Evolutionary conservation across 1,140 invertebrate genomes (phyloP).

Genomic region (Campoletis sonorensis): DNA sequence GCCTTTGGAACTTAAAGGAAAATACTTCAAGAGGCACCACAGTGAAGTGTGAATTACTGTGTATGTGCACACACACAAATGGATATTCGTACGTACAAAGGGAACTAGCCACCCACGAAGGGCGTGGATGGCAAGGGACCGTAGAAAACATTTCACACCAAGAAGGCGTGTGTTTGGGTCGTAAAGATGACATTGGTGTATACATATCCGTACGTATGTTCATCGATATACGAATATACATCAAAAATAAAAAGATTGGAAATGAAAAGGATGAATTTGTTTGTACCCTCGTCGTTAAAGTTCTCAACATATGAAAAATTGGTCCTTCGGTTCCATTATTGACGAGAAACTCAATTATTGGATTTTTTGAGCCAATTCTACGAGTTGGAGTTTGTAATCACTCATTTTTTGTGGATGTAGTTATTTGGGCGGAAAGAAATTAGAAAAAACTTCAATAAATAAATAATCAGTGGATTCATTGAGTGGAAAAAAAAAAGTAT

Average conservation of each 20-base stretch:
- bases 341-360: too few relatives aligned
- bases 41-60: conserved; percentile 24
- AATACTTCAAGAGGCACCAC: conserved; percentile 8
- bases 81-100: not conserved
- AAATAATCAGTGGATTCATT: too few relatives aligned
- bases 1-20: conserved; percentile 2
- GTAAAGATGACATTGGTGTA: conserved; percentile 31
- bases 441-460: too few relatives aligned
- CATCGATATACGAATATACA: not conserved
- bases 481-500: too few relatives aligned
- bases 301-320: too few relatives aligned
- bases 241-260: not conserved
- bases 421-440: too few relatives aligned
- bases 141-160: conserved; percentile 43
- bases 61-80: not conserved
- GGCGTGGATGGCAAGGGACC: conserved; percentile 23
- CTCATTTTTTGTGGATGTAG: too few relatives aligned
- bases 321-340: too few relatives aligned
- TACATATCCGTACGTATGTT: not conserved
- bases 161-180: conserved; percentile 42
- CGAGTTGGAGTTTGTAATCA: too few relatives aligned
- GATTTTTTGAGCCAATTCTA: too few relatives aligned
- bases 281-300: too few relatives aligned
- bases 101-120: conserved; percentile 40
- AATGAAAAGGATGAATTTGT: not conserved